These are phyloP conservation scores for Aurelia aurita DNA, from an alignment of 30 jellyfish, hydroid and myxozoan species.

Conservation along the genomic window DNA sequence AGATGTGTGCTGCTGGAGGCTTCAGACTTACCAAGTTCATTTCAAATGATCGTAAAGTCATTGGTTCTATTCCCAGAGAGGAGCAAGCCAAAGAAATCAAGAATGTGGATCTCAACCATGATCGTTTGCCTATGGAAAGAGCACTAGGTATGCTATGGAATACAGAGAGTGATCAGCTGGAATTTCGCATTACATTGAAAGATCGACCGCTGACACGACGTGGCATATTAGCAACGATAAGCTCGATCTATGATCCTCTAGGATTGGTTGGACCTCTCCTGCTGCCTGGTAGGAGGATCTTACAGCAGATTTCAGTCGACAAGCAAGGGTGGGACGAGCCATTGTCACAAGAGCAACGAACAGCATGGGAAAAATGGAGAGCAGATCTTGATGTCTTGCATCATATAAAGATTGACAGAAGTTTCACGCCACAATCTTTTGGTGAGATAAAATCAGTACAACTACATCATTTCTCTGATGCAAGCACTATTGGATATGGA, in stretches of 20 bases:
- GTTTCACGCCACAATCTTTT: too few relatives aligned
- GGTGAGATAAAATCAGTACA: slow-evolving; percentile 27
- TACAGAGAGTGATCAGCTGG: background rate
- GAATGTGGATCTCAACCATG: slow-evolving; percentile 9
- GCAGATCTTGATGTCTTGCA: slow-evolving; percentile 15
- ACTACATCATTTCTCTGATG: slow-evolving; percentile 59
- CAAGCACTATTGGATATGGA: slow-evolving; percentile 42
- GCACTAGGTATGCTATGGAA: slow-evolving; percentile 37
- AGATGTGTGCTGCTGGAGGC: slow-evolving; percentile 23
- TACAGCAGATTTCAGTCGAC: slow-evolving; percentile 28
- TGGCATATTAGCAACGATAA: slow-evolving; percentile 47
- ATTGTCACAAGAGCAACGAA: too few relatives aligned
- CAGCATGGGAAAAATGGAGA: slow-evolving; percentile 45
- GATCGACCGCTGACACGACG: slow-evolving; percentile 47
- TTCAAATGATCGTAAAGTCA: slow-evolving; percentile 12
- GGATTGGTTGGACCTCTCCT: slow-evolving; percentile 50
- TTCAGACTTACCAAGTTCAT: slow-evolving; percentile 25
- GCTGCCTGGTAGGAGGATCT: slow-evolving; percentile 30
- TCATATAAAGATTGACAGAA: slow-evolving; percentile 1
- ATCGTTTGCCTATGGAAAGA: slow-evolving; percentile 36
- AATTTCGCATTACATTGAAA: slow-evolving; percentile 42
- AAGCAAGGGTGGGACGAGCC: too few relatives aligned
- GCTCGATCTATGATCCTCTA: slow-evolving; percentile 59
- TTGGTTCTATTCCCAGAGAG: slow-evolving; percentile 14
- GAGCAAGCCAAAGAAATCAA: slow-evolving; percentile 31